Percentiles rank a stretch among this genome's conserved stretches.
Conservation (phyloP, 35 echinoderm and acorn worm species). For the Anneissia japonica region DNA sequence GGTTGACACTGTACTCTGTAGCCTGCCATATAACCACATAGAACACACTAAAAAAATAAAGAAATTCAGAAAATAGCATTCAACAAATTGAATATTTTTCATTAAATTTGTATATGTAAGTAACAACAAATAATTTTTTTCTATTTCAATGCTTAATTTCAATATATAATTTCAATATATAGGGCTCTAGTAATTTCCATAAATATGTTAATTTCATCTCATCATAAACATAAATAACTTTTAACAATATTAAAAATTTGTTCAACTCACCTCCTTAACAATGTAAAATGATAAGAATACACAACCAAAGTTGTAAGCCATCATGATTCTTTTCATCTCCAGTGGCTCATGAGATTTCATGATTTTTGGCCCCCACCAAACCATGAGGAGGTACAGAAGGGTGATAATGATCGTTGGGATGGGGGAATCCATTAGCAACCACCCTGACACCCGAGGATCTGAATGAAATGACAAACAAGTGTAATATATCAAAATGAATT, state of each 20-base stretch:
- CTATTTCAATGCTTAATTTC: too few species aligned
- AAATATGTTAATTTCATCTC: too few species aligned
- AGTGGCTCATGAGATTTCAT: slow-evolving; percentile 77
- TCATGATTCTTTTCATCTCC: slow-evolving; percentile 66
- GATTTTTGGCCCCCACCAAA: slow-evolving; percentile 72
- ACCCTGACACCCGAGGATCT: slow-evolving; percentile 74
- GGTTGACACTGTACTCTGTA: slow-evolving; percentile 70
- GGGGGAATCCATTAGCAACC: slow-evolving; percentile 78
- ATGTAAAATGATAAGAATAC: slow-evolving; percentile 66
- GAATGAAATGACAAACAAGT: background rate
- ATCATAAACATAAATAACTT: too few species aligned
- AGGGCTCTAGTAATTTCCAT: too few species aligned
- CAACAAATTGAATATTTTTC: too few species aligned
- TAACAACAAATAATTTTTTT: too few species aligned
- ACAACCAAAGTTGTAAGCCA: slow-evolving; percentile 74
- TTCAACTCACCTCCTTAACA: slow-evolving; percentile 63
- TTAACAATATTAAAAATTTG: too few species aligned
- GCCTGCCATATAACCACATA: slow-evolving; percentile 49
- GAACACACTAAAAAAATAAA: slow-evolving; percentile 51
- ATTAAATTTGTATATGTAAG: too few species aligned
- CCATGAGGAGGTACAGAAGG: slow-evolving; percentile 65
- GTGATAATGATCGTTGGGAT: slow-evolving; percentile 63
- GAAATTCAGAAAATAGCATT: too few species aligned
- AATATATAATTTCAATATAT: too few species aligned
- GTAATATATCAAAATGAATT: too few species aligned